phyloP scores from a whole-genome alignment of 1,140 invertebrate species.

The Bombus superbus region DNA sequence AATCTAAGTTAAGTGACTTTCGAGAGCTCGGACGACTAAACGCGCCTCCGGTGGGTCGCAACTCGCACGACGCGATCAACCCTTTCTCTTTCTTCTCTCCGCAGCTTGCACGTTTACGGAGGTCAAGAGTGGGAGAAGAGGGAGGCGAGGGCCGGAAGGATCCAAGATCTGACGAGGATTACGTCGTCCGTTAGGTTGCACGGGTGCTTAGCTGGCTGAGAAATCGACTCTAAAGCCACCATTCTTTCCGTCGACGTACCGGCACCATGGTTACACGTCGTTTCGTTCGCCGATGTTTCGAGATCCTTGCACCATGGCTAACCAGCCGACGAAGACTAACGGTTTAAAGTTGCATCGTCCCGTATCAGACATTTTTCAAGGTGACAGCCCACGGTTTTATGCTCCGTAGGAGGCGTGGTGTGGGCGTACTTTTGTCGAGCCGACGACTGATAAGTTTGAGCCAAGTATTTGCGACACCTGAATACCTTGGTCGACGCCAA shows the following conservation, averaged over 20 bases:
- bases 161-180: conserved; percentile 66
- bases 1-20: conserved; percentile 84
- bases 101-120: too few species aligned
- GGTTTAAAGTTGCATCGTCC: conserved; percentile 18
- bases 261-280: not conserved
- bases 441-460: conserved; percentile 34
- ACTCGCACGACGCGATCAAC: conserved; percentile 41
- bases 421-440: not conserved
- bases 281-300: not conserved
- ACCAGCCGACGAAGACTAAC: conserved; percentile 32
- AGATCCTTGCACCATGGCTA: not conserved
- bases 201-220: conserved; percentile 49
- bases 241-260: conserved; percentile 25
- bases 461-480: not conserved
- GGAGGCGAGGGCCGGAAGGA: not conserved
- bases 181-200: conserved; percentile 53
- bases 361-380: conserved; percentile 37
- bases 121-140: too few species aligned
- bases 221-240: conserved; percentile 48
- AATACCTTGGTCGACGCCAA: not conserved
- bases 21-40: conserved; percentile 78
- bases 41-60: conserved; percentile 66
- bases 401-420: not conserved
- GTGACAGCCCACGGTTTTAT: not conserved
- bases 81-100: conserved; percentile 39